Evolutionary conservation across 2,888 invertebrate species (phyloP).

Genomic region (Drosophila picticornis): DNA sequence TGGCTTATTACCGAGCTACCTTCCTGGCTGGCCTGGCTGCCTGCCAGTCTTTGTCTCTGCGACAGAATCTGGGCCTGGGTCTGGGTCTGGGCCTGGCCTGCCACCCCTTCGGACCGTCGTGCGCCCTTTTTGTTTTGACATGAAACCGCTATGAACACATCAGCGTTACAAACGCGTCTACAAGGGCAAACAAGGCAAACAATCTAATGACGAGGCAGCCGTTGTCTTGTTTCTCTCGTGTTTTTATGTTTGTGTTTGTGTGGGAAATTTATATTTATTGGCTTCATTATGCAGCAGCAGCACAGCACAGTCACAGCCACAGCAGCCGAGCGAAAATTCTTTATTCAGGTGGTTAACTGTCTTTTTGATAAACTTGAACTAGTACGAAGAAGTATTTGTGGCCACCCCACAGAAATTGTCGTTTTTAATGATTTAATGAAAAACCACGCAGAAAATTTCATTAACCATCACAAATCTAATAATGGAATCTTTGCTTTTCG

Average conservation of each 20-base stretch:
- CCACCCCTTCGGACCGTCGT: slow-evolving; percentile 26
- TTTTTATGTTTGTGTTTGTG: slow-evolving; percentile 49
- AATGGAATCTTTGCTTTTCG: background rate
- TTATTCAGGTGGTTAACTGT: slow-evolving; percentile 34
- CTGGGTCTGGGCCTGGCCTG: slow-evolving; percentile 7
- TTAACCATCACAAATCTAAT: slow-evolving; percentile 48
- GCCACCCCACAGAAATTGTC: slow-evolving; percentile 17
- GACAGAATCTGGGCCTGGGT: background rate
- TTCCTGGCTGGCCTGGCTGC: slow-evolving; percentile 55
- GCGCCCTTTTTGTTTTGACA: slow-evolving; percentile 84
- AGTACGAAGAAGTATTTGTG: slow-evolving; percentile 23
- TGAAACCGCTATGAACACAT: slow-evolving; percentile 84
- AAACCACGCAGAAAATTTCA: slow-evolving; percentile 44
- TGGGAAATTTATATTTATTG: slow-evolving; percentile 81
- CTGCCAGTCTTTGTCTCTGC: slow-evolving; percentile 17
- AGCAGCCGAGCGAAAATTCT: slow-evolving; percentile 35
- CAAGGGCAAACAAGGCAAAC: slow-evolving; percentile 73
- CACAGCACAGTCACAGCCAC: slow-evolving; percentile 32
- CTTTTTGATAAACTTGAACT: slow-evolving; percentile 18
- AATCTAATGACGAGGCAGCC: slow-evolving; percentile 73
- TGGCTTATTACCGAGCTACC: slow-evolving; percentile 79
- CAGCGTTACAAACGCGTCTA: slow-evolving; percentile 79
- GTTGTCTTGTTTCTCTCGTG: slow-evolving; percentile 50
- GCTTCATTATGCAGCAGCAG: slow-evolving; percentile 76
- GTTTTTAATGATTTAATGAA: slow-evolving; percentile 65